Evolutionary conservation across 2,113 vertebrate species (phyloP).

Genomic region (Scomber japonicus): DNA sequence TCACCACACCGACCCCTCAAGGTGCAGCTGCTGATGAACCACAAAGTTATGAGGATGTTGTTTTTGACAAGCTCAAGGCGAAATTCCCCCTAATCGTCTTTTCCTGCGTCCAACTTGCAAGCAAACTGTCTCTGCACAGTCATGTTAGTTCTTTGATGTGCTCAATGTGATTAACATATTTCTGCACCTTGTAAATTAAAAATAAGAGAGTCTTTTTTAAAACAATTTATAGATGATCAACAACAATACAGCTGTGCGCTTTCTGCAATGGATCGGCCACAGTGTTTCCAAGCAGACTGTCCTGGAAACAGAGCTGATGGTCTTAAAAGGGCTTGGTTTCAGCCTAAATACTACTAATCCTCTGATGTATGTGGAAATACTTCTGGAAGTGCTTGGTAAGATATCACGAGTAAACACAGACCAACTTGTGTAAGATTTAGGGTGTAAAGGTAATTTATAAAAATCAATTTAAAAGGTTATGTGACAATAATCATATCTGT

Average conservation of each 20-base stretch:
- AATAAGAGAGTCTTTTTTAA: not conserved
- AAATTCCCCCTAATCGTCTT: slow-evolving; percentile 88
- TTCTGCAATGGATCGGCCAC: slow-evolving; percentile 87
- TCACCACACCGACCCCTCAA: slow-evolving; percentile 41
- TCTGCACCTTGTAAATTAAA: no score
- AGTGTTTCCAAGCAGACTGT: slow-evolving; percentile 87
- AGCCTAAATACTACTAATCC: slow-evolving; percentile 89
- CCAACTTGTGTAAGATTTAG: not conserved
- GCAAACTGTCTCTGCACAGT: slow-evolving; percentile 91
- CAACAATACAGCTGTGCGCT: slow-evolving; percentile 85
- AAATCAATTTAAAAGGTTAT: not conserved
- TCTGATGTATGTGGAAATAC: slow-evolving; percentile 89
- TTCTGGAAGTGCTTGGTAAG: slow-evolving; percentile 95
- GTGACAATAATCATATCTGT: not conserved
- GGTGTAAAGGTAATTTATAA: not conserved
- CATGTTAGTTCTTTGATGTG: slow-evolving; percentile 79
- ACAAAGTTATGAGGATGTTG: slow-evolving; percentile 67
- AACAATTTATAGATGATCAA: slow-evolving; percentile 84
- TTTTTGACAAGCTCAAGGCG: slow-evolving; percentile 80
- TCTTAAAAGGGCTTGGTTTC: slow-evolving; percentile 91
- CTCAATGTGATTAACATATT: not conserved
- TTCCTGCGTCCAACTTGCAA: slow-evolving; percentile 93
- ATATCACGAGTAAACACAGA: not conserved
- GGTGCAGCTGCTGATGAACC: not conserved
- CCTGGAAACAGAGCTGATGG: slow-evolving; percentile 89